Conservation (phyloP, 2,888 invertebrate species). For the Piscicola geometra region DNA sequence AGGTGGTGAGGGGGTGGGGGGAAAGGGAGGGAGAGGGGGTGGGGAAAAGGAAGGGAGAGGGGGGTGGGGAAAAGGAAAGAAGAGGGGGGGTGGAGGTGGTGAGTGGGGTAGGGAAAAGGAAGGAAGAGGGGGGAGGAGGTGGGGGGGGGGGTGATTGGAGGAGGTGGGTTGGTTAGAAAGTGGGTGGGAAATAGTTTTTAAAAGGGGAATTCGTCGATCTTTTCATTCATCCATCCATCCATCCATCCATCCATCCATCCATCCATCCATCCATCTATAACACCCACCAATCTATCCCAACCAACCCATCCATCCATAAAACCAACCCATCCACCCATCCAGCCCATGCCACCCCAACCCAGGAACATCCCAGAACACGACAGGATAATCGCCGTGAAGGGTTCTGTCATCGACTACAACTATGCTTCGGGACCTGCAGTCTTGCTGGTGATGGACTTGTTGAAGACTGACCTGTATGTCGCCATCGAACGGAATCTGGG, state of each 20-base stretch:
- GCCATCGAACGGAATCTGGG: conserved; percentile 68
- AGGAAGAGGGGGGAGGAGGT: no score
- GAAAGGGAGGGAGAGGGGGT: no score
- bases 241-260: background rate
- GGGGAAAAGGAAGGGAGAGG: no score
- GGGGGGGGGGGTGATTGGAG: no score
- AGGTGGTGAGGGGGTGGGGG: no score
- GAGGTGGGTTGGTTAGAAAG: no score
- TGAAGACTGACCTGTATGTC: conserved; percentile 72
- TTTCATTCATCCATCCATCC: no score
- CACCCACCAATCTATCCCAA: background rate
- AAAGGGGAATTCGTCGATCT: no score
- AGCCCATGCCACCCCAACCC: background rate
- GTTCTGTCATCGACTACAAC: conserved; percentile 74
- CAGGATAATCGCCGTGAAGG: conserved; percentile 65
- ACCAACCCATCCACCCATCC: background rate
- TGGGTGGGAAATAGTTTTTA: no score
- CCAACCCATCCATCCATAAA: background rate
- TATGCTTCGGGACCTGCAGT: conserved; percentile 69
- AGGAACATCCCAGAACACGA: conserved; percentile 78
- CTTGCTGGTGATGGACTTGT: conserved; percentile 71
- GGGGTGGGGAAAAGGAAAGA: background rate
- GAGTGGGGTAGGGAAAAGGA: background rate
- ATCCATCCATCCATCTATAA: background rate
- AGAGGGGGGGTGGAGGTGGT: background rate